phyloP scores from a whole-genome alignment of 2,888 invertebrate genomes.

The Cancer borealis region DNA sequence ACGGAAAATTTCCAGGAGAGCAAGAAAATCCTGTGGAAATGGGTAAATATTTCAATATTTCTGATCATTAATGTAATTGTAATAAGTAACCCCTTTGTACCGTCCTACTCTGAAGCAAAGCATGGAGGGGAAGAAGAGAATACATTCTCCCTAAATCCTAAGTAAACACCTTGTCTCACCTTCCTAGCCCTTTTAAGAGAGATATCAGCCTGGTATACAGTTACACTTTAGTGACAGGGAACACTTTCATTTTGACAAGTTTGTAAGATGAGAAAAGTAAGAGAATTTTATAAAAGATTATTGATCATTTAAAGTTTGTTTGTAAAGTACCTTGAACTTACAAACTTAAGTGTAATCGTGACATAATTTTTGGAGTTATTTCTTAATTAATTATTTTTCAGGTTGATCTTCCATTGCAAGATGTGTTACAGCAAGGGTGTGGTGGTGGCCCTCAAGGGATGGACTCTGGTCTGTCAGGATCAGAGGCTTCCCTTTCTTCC shows the following conservation, averaged over 20 bases:
- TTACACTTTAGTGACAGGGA: too few relatives aligned
- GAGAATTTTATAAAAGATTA: background rate
- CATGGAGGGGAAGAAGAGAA: too few relatives aligned
- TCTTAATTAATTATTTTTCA: background rate
- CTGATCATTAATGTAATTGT: background rate
- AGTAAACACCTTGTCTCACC: too few relatives aligned
- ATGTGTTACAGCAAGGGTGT: slow-evolving; percentile 65
- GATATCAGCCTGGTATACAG: too few relatives aligned
- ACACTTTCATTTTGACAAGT: background rate
- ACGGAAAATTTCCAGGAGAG: too few relatives aligned
- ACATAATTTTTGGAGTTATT: background rate
- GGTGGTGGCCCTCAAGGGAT: slow-evolving; percentile 58
- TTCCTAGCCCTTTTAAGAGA: too few relatives aligned
- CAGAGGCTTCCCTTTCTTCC: slow-evolving; percentile 39
- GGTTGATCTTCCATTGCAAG: slow-evolving; percentile 65
- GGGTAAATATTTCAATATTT: background rate
- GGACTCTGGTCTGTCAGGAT: slow-evolving; percentile 62
- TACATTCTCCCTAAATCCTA: too few relatives aligned
- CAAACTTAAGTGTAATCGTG: too few relatives aligned
- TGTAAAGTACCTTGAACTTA: too few relatives aligned
- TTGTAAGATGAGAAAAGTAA: background rate
- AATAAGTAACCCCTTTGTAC: background rate
- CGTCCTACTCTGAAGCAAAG: too few relatives aligned
- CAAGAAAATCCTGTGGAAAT: too few relatives aligned
- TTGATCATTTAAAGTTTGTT: background rate